Evolutionary conservation across 2,113 vertebrate genomes (phyloP), one percentile per base, ranked within the genome.

Genomic region (Melozone crissalis): DNA sequence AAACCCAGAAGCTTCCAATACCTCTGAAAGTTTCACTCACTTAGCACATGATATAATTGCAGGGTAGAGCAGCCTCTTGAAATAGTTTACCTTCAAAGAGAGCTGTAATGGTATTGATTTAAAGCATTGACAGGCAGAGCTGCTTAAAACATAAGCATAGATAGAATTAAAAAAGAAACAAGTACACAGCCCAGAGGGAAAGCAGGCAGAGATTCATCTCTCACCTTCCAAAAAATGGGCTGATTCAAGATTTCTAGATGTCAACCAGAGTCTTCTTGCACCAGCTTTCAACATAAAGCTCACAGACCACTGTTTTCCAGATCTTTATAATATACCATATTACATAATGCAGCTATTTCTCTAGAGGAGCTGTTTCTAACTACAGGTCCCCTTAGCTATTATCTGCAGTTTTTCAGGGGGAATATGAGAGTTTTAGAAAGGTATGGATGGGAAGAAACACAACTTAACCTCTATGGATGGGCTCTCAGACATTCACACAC

Each of bases 81-180:
- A 93, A 83, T 49, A 91, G 80, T 96, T 97, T 95, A 88, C 75
- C 39, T 97, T 86, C 93, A 84, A 88, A 81, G 35, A 87, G 86
- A 96, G 91, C 68, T 94, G 93, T 95, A 81, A 87, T 93, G 79
- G 51, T 95, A 96, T 96, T 83, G 96, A 97, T 96, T 62, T 27
- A 68, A 69, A 87, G 37, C 66, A 80, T 44, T 68, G 81, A 76
- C 65, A 94, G 37, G 39, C 91, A 78, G 80, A 90, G 83, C 84
- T 93, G 31, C 46, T 79, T 95, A 89, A 80, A 89, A 91, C 91
- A 37, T 55, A 82, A 80, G 15, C 57, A 55, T 2, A 22, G 17
- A 47, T 47, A 13, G 46, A 82, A 82, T 41, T 44, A 47, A 37
- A 92, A 81, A 83, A 15, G 59, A 93, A 80, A 61, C 43, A 41